phyloP scores from a whole-genome alignment of 2,888 invertebrate species.

The Muschampia plurimacula region DNA sequence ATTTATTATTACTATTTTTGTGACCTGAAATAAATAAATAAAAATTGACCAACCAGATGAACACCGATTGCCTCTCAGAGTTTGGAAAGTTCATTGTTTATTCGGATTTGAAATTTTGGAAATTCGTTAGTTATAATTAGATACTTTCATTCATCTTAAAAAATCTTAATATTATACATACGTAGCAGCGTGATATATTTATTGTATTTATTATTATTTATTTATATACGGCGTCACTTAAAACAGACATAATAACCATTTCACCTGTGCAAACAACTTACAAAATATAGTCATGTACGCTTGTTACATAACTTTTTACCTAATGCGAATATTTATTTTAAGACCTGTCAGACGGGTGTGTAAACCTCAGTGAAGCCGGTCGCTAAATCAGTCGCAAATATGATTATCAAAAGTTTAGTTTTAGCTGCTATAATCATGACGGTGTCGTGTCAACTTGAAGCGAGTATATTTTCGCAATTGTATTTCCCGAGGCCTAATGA shows the following conservation, averaged over 20 bases:
- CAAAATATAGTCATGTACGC: background rate
- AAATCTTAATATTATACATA: too few species aligned
- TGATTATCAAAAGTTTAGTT: constrained; percentile 12
- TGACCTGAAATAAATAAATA: too few species aligned
- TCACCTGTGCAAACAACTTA: background rate
- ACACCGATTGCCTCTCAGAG: too few species aligned
- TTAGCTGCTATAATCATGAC: background rate
- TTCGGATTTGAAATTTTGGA: too few species aligned
- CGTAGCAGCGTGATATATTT: too few species aligned
- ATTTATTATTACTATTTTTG: too few species aligned
- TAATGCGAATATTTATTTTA: background rate
- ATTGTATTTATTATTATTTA: too few species aligned
- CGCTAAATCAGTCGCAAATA: background rate
- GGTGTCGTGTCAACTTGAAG: constrained; percentile 33
- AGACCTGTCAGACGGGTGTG: constrained; percentile 3
- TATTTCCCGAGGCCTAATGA: constrained; percentile 34
- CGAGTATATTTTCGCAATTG: constrained; percentile 29
- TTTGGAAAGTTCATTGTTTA: too few species aligned
- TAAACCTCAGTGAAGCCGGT: background rate
- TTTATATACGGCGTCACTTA: too few species aligned
- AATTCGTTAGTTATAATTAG: too few species aligned
- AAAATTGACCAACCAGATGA: too few species aligned
- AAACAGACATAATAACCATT: background rate
- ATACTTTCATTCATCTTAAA: too few species aligned
- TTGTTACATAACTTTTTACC: background rate